A percentile compares a stretch with the other conserved stretches of the same genome.
Evolutionary conservation across 1,140 invertebrate genomes (phyloP).

Genomic region (Drosophila santomea): DNA sequence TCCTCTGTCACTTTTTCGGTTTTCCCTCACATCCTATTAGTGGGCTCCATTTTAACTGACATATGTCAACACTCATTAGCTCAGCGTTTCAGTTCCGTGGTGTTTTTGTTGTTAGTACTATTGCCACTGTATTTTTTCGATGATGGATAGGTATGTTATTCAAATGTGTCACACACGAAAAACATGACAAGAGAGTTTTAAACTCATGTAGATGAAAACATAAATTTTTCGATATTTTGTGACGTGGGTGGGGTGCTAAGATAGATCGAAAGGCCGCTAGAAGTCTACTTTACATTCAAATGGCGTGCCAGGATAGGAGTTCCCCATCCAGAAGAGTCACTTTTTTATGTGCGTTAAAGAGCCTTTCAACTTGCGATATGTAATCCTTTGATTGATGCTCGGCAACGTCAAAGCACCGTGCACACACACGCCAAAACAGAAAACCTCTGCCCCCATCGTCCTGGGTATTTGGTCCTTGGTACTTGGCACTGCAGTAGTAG

Average conservation of each 20-base stretch:
- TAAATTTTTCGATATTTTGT: slow-evolving; percentile 45
- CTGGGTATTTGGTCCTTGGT: slow-evolving; percentile 15
- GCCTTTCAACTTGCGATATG: slow-evolving; percentile 77
- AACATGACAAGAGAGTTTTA: slow-evolving; percentile 61
- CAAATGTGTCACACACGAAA: slow-evolving; percentile 51
- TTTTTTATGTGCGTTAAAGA: slow-evolving; percentile 62
- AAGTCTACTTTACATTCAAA: slow-evolving; percentile 74
- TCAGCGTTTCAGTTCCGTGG: slow-evolving; percentile 19
- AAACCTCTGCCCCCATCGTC: slow-evolving; percentile 44
- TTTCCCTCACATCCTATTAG: slow-evolving; percentile 2
- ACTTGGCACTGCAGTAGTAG: slow-evolving; percentile 16
- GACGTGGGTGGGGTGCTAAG: not conserved
- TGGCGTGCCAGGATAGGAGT: slow-evolving; percentile 45
- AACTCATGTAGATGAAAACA: slow-evolving; percentile 45
- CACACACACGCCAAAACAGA: slow-evolving; percentile 9
- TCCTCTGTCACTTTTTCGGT: slow-evolving; percentile 15
- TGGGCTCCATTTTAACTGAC: slow-evolving; percentile 30
- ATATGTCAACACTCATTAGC: slow-evolving; percentile 71
- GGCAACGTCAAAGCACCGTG: slow-evolving; percentile 54
- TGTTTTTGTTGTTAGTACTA: slow-evolving; percentile 20
- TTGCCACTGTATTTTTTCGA: slow-evolving; percentile 24
- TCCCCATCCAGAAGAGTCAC: slow-evolving; percentile 1
- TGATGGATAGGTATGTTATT: slow-evolving; percentile 74
- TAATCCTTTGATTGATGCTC: slow-evolving; percentile 81
- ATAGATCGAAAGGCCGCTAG: slow-evolving; percentile 20